phyloP scores from a whole-genome alignment of 2,888 invertebrate genomes.

The Aphidoletes aphidimyza region DNA sequence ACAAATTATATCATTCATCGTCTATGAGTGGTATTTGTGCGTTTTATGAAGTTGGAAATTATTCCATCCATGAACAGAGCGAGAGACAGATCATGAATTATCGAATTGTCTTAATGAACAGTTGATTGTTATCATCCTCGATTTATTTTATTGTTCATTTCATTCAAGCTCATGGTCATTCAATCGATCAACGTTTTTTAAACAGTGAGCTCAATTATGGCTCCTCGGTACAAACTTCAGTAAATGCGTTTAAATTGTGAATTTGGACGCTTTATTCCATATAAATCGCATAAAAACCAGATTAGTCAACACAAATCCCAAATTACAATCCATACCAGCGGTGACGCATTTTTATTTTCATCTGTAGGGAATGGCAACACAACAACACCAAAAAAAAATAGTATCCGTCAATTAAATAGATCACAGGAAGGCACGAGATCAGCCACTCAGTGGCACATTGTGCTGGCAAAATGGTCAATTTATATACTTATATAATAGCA shows the following conservation, averaged over 20 bases:
- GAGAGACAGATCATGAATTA: too few species aligned
- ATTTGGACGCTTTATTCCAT: neutral
- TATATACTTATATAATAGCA: too few species aligned
- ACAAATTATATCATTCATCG: neutral
- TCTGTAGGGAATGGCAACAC: too few species aligned
- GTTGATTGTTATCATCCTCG: neutral
- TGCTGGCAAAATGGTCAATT: neutral
- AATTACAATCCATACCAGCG: too few species aligned
- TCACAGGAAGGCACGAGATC: conserved; percentile 1
- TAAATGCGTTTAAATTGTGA: conserved; percentile 7
- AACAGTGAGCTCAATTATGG: neutral
- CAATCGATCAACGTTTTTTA: neutral
- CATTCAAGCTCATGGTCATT: conserved; percentile 24
- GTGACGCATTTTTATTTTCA: neutral
- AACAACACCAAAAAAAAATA: neutral
- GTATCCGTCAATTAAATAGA: conserved; percentile 1
- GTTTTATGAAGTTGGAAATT: neutral
- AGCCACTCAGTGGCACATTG: neutral
- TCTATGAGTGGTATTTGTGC: neutral
- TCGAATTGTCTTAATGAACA: too few species aligned
- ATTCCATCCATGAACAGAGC: too few species aligned
- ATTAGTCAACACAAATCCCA: neutral
- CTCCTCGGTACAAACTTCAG: neutral
- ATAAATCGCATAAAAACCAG: neutral
- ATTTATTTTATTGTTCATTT: neutral